Evolutionary conservation across 2,888 invertebrate species (phyloP), one percentile per base, ranked within the genome.

Genomic region (Clusia tigrina): DNA sequence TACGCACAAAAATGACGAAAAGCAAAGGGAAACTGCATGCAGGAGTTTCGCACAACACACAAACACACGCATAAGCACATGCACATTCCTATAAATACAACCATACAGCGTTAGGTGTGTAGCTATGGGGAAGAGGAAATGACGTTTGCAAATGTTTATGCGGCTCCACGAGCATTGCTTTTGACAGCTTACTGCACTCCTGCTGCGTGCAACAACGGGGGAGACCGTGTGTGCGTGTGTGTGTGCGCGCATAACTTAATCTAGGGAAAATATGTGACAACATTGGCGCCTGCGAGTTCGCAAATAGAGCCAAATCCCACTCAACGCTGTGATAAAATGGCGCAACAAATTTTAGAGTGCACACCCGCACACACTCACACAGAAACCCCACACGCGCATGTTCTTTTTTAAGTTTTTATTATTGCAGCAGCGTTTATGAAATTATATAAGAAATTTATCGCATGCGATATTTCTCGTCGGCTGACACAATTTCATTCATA

Each of bases 1-100:
- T 48, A 48, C 48, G 48, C 48, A 15, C 22, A 20, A 48, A 48
- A 48, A 48, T 48, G n/a, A 2, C 42, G 42, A 42, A 42, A 15
- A 42, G 48, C 5, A 18, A 5, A 18, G 5, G 48, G 6, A 48
- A 20, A 3, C 48, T 2, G 48, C 48, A 48, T n/a, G n/a, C n/a
- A 48, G 48, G 48, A 48, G 18, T 48, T 48, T 42, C 42, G n/a
- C 42, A 15, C 42, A 42, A 42, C n/a, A 10, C 42, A 17, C 42
- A 3, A 3, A 2, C 42, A n/a, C n/a, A n/a, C n/a, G n/a, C n/a
- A n/a, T n/a, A n/a, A n/a, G n/a, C n/a, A n/a, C n/a, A n/a, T n/a
- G n/a, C n/a, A n/a, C n/a, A n/a, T n/a, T n/a, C n/a, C n/a, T n/a
- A n/a, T n/a, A n/a, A n/a, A n/a, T n/a, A n/a, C n/a, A n/a, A n/a